These are phyloP conservation scores for Meriones psammophilus DNA, from an alignment of 2,797 vertebrate genomes.

Conservation along the genomic window DNA sequence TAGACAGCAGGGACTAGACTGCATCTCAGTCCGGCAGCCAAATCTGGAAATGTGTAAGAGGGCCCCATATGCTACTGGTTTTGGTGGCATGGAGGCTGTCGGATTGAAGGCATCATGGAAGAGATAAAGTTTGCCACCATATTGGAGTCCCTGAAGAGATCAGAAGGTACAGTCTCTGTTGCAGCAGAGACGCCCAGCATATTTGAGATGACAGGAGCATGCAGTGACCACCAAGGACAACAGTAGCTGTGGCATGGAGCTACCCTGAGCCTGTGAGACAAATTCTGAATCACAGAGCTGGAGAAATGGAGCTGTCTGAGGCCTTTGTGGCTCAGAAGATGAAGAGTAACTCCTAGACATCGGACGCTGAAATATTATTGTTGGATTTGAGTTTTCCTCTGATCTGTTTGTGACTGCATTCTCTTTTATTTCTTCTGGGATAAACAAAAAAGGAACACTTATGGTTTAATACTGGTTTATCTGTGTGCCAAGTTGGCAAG, in stretches of 20 bases:
- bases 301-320: neutral
- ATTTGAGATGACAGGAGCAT: neutral
- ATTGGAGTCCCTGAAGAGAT: neutral
- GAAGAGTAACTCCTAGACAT: neutral
- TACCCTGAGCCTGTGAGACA: neutral
- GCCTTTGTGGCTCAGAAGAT: neutral
- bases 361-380: neutral
- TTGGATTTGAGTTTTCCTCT: neutral
- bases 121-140: neutral
- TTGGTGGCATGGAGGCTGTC: neutral
- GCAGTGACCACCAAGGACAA: neutral
- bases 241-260: neutral
- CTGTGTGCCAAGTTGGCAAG: neutral
- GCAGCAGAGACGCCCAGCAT: neutral
- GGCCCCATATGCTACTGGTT: neutral
- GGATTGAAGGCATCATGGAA: neutral
- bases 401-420: neutral
- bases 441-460: neutral
- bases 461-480: neutral
- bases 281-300: neutral
- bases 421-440: neutral
- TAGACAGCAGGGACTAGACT: neutral
- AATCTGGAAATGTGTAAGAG: neutral
- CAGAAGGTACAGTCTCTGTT: neutral
- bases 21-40: neutral